These are phyloP conservation scores for Lepilemur ruficaudatus DNA, from an alignment of 2,797 vertebrate species.

Conservation along the genomic window DNA sequence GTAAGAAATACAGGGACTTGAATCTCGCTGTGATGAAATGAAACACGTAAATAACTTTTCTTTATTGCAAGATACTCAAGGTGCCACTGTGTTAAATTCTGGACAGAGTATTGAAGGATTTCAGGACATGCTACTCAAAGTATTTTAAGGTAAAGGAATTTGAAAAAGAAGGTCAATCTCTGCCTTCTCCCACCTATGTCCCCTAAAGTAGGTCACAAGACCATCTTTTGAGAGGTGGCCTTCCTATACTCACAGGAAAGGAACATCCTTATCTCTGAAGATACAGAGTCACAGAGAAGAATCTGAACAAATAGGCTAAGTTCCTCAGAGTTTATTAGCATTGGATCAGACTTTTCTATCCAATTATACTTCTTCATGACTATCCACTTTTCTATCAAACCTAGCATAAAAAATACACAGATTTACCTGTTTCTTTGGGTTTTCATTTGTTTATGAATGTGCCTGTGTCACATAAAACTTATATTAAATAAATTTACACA, in stretches of 20 bases:
- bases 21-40: background rate
- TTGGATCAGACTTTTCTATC: background rate
- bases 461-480: background rate
- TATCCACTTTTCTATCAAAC: background rate
- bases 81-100: background rate
- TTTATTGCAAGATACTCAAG: background rate
- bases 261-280: background rate
- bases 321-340: background rate
- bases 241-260: background rate
- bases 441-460: background rate
- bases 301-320: background rate
- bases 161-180: background rate
- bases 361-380: background rate
- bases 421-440: background rate
- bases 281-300: background rate
- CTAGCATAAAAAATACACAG: background rate
- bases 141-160: background rate
- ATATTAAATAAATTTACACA: background rate
- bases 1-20: background rate
- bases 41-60: background rate
- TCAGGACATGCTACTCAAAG: background rate
- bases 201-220: background rate
- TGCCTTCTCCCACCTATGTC: background rate
- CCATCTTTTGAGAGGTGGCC: background rate
- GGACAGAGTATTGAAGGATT: background rate